A percentile compares a stretch with the other conserved stretches of the same genome.
These are phyloP conservation scores for Brachyalestes nurse DNA, from an alignment of 2,797 vertebrate genomes.

Conservation along the genomic window DNA sequence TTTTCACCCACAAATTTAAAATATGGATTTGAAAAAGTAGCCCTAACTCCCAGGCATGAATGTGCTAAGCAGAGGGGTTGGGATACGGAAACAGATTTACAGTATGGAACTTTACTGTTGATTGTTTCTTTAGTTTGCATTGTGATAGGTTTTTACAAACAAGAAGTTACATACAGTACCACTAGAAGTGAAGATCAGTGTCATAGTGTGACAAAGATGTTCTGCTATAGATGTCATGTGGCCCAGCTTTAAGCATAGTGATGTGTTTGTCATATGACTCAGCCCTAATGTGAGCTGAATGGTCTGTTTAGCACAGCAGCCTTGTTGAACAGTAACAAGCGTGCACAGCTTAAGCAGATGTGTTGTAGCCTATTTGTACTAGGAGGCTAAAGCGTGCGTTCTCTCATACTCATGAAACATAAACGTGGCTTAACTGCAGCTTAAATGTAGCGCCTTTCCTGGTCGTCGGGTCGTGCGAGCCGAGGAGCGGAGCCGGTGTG, in stretches of 20 bases:
- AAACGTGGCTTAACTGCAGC: conserved; percentile 13
- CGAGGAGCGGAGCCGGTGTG: conserved; percentile 16
- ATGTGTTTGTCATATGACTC: background rate
- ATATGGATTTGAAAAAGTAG: too few species aligned
- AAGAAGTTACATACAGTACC: background rate
- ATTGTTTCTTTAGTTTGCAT: background rate
- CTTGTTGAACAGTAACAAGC: background rate
- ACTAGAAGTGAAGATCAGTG: too few species aligned
- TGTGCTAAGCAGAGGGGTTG: too few species aligned
- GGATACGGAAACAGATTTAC: background rate
- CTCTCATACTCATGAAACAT: conserved; percentile 23
- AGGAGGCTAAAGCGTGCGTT: conserved; percentile 28
- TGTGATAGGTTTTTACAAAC: too few species aligned
- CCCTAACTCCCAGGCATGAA: too few species aligned
- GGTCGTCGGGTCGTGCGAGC: conserved; percentile 1
- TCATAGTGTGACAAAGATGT: too few species aligned
- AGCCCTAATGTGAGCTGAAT: background rate
- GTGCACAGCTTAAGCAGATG: background rate
- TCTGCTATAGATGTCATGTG: background rate
- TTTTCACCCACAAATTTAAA: too few species aligned
- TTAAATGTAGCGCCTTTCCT: conserved; percentile 35
- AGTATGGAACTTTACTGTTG: background rate
- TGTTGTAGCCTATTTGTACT: background rate
- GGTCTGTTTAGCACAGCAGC: background rate
- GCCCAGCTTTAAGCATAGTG: too few species aligned